Evolutionary conservation across 2,888 invertebrate genomes (phyloP).

Genomic region (Branchellion lobata): DNA sequence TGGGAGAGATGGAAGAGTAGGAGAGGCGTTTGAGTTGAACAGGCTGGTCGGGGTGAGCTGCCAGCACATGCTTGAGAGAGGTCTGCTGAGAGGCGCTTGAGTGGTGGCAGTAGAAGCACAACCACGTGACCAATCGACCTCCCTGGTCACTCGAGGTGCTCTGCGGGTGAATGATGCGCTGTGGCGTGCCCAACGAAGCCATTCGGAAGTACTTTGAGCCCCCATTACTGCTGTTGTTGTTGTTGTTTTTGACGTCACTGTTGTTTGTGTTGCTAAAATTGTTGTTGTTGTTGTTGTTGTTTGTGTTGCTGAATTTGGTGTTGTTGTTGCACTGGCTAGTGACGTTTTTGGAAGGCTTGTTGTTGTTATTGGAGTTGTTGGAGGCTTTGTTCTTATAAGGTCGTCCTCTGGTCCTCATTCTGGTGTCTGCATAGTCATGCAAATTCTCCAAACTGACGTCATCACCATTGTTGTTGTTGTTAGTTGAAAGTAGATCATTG

Average conservation of each 20-base stretch:
- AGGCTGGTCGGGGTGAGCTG: slow-evolving; percentile 39
- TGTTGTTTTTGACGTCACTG: not conserved
- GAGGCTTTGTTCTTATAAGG: no score
- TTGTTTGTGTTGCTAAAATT: not conserved
- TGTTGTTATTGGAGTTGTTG: no score
- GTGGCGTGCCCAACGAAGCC: not conserved
- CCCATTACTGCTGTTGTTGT: not conserved
- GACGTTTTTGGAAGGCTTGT: no score
- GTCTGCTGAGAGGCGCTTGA: slow-evolving; percentile 33
- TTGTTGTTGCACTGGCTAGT: no score
- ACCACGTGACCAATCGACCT: slow-evolving; percentile 38
- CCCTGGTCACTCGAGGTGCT: not conserved
- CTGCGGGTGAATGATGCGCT: not conserved
- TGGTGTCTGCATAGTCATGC: no score
- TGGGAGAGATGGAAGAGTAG: not conserved
- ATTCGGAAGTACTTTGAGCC: not conserved
- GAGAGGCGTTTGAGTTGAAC: slow-evolving; percentile 43
- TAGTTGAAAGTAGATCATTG: no score
- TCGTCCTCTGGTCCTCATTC: no score
- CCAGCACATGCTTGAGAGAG: slow-evolving; percentile 44
- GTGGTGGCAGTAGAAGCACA: slow-evolving; percentile 45
- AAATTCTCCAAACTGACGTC: no score
- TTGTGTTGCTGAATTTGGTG: no score
- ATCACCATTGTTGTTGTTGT: no score
- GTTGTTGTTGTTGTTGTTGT: no score